Evolutionary conservation across 2,888 invertebrate genomes (phyloP).

Genomic region (Drosophila cognata): DNA sequence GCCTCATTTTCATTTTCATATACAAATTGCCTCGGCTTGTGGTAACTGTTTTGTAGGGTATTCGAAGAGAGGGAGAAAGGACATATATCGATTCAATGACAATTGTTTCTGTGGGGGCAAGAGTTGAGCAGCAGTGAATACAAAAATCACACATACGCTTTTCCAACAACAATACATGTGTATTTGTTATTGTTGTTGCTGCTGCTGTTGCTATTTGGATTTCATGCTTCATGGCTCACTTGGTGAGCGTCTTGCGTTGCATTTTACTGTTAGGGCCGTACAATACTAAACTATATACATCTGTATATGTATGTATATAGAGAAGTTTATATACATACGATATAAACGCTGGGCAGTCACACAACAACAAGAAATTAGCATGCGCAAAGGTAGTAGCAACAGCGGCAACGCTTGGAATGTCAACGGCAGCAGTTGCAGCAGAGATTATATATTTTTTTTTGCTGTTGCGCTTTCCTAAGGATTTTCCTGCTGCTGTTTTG

Average conservation of each 20-base stretch:
- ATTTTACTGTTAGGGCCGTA: conserved; percentile 71
- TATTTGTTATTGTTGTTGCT: conserved; percentile 18
- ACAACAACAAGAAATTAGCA: conserved; percentile 68
- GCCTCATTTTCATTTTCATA: not conserved
- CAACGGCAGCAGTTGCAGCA: conserved; percentile 75
- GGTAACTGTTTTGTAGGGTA: conserved; percentile 37
- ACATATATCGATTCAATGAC: conserved; percentile 56
- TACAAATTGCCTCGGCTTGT: not conserved
- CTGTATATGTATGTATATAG: conserved; percentile 11
- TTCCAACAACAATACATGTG: conserved; percentile 27
- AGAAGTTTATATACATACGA: conserved; percentile 8
- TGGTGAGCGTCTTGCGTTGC: conserved; percentile 48
- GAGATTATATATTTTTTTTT: conserved; percentile 61
- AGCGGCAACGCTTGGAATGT: conserved; percentile 68
- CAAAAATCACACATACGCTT: conserved; percentile 51
- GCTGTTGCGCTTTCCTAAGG: conserved; percentile 51
- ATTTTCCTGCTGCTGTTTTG: conserved; percentile 58
- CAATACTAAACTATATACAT: conserved; percentile 33
- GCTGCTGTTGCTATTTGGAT: conserved; percentile 26
- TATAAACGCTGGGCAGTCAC: conserved; percentile 50
- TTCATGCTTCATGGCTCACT: conserved; percentile 79
- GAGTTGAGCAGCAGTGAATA: conserved; percentile 27
- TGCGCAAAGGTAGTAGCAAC: conserved; percentile 61
- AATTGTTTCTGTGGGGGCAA: conserved; percentile 57
- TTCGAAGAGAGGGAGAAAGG: conserved; percentile 17